Base-by-base conservation (phyloP, 2,888 invertebrate genomes). In the Odontocerum albicorne region DNA sequence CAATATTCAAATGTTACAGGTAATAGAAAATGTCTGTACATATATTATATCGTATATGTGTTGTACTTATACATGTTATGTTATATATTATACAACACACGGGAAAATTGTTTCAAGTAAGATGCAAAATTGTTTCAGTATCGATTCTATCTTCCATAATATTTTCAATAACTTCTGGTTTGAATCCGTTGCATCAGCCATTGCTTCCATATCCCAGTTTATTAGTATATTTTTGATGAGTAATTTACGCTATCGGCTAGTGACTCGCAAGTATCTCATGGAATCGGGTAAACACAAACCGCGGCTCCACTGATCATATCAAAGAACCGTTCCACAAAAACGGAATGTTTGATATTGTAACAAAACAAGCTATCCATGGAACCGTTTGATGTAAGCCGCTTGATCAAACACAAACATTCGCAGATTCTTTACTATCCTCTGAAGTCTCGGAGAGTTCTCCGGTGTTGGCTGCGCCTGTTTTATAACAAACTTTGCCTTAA, bases 401-500 rank as follows among this genome's bases (percentile, higher is more conserved):
- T 31, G 38, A 38, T 49, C 49, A 46, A 47, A 58, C 40, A 50
- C 50, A 47, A 54, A 54, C 58, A 53, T 45, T 56, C 35, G 49
- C 39, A 17, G 33, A 36, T 32, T 49, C 27, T 35, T 22, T 17
- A 10, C 35, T 8, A 22, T 8, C 38, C 12, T 21, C 32, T 35
- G 35, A 17, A 17, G 22, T 21, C 32, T 35, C 13, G 16, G 12
- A 32, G 19, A 10, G 32, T 32, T 13, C 35, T 21, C 47, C 47
- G 38, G 36, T 51, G 44, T 51, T 51, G 52, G 32, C 31, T 35
- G 39, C 21, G 57, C 49, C 60, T 60, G 60, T 32, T 60, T 55
- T 55, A 60, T 60, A 60, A 55, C 60, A 60, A 56, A 60, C 54
- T 53, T 60, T 50, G 49, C 42, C 51, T 45, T 52, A 52, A 57